Percentiles rank a stretch among this genome's conserved stretches.
phyloP scores from a whole-genome alignment of 1,140 invertebrate genomes.

The Oscheius sp. region DNA sequence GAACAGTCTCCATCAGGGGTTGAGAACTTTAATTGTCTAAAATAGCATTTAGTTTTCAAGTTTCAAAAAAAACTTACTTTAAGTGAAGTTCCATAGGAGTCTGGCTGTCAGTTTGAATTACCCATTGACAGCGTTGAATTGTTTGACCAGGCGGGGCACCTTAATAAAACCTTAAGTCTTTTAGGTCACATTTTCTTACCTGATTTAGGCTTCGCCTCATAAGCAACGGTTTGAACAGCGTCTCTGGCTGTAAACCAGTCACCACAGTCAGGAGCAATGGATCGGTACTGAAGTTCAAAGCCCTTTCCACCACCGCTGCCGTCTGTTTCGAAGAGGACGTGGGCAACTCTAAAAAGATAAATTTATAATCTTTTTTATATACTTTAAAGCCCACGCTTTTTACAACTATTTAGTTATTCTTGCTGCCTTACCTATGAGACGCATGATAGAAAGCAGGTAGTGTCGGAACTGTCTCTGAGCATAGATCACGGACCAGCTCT shows the following conservation, averaged over 20 bases:
- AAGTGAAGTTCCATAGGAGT: conserved; percentile 20
- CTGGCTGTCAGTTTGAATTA: conserved; percentile 5
- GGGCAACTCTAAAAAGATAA: conserved; percentile 35
- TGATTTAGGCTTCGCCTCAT: too few species aligned
- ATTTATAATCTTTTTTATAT: neutral
- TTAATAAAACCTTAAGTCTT: too few species aligned
- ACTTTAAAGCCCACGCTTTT: too few species aligned
- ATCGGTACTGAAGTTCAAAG: conserved; percentile 43
- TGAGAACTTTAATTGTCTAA: conserved; percentile 52
- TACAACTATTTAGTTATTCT: too few species aligned
- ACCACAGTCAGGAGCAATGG: conserved; percentile 1
- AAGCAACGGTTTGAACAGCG: too few species aligned
- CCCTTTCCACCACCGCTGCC: conserved; percentile 35
- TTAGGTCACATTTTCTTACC: too few species aligned
- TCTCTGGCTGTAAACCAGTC: conserved; percentile 12
- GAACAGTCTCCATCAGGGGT: conserved; percentile 45
- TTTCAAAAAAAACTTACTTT: neutral
- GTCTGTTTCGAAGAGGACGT: conserved; percentile 54
- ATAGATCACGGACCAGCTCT: conserved; percentile 34
- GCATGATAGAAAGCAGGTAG: conserved; percentile 16
- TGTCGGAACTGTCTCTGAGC: conserved; percentile 2
- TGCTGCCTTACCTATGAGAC: conserved; percentile 13
- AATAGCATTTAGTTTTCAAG: neutral
- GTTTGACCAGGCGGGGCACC: neutral
- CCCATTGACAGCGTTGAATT: conserved; percentile 18